A percentile compares a stretch with the other conserved stretches of the same genome.
Conservation (phyloP, 2,113 vertebrate genomes). For the Capreolus pygargus region DNA sequence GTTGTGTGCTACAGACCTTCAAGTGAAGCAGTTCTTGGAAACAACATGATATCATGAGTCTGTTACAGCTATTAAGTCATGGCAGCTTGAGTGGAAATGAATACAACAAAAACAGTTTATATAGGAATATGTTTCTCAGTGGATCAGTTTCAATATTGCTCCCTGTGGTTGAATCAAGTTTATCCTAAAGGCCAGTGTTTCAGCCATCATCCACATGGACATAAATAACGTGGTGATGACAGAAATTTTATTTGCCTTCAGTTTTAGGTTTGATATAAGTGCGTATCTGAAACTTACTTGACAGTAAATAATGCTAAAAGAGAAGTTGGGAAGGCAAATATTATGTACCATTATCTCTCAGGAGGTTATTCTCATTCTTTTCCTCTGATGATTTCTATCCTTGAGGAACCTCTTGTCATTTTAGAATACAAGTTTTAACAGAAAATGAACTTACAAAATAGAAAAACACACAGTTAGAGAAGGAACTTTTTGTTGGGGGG, state of each 20-base stretch:
- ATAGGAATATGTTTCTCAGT: slow-evolving; percentile 28
- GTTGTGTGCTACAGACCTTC: slow-evolving; percentile 24
- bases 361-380: background rate
- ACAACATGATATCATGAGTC: slow-evolving; percentile 26
- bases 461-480: background rate
- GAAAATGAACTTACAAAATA: background rate
- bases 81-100: slow-evolving; percentile 20
- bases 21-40: slow-evolving; percentile 53
- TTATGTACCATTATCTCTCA: background rate
- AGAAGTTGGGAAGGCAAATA: background rate
- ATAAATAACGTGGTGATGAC: background rate
- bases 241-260: slow-evolving; percentile 36
- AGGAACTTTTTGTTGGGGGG: background rate
- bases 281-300: background rate
- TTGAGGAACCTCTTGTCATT: background rate
- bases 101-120: slow-evolving; percentile 30
- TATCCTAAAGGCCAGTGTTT: background rate
- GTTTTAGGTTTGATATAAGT: background rate
- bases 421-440: background rate
- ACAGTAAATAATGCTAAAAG: background rate
- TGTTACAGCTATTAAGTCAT: slow-evolving; percentile 53
- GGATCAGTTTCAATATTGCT: slow-evolving; percentile 28
- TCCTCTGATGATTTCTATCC: background rate
- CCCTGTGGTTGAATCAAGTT: slow-evolving; percentile 3
- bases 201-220: slow-evolving; percentile 1